These are phyloP conservation scores for Synanceia verrucosa DNA, from an alignment of 2,797 vertebrate species.

Conservation along the genomic window DNA sequence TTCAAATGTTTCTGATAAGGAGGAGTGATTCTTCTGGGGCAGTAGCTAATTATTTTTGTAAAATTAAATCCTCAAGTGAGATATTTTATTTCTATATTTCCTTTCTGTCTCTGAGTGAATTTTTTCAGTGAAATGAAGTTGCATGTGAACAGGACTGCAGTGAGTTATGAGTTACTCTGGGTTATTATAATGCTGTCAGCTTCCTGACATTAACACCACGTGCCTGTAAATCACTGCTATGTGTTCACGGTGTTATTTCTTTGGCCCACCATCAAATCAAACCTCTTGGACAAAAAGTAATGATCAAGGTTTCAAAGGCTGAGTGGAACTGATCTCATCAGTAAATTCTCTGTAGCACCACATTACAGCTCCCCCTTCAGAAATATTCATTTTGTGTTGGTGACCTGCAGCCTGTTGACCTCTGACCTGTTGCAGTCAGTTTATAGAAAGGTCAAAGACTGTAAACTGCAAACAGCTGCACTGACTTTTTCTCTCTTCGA, in stretches of 20 bases:
- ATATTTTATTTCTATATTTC: constrained; percentile 43
- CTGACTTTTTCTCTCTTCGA: neutral
- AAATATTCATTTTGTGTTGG: neutral
- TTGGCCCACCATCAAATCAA: neutral
- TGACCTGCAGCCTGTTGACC: neutral
- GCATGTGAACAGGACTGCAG: neutral
- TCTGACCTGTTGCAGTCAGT: neutral
- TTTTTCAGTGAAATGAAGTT: constrained; percentile 12
- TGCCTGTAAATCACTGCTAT: neutral
- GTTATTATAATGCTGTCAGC: neutral
- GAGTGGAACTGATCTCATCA: neutral
- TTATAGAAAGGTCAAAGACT: neutral
- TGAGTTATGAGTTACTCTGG: neutral
- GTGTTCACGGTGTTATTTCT: constrained; percentile 11
- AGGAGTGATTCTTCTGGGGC: constrained; percentile 26
- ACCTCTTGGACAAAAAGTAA: neutral
- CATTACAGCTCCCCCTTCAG: neutral
- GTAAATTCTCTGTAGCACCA: too few relatives aligned
- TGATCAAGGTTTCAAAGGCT: neutral
- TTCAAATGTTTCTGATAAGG: neutral
- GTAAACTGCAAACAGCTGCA: neutral
- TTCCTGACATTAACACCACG: neutral
- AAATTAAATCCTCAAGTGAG: constrained; percentile 46
- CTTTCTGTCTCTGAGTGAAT: neutral
- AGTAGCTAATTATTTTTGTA: constrained; percentile 31